A percentile compares a stretch with the other conserved stretches of the same genome.
These are phyloP conservation scores for Trematomus bernacchii DNA, from an alignment of 2,797 vertebrate genomes.

Conservation along the genomic window DNA sequence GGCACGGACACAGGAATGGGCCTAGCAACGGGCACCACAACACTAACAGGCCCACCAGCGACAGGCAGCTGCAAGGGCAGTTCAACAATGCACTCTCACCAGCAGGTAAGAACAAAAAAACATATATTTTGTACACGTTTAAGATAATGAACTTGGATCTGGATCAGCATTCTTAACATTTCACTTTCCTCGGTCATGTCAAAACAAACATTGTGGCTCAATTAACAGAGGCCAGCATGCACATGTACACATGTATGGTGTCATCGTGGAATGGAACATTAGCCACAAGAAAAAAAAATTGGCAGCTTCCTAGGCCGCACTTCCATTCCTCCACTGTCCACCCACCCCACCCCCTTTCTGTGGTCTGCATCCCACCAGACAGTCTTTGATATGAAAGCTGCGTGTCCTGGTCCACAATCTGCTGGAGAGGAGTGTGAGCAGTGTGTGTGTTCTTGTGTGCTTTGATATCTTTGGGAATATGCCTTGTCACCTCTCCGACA, in stretches of 20 bases:
- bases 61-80: constrained; percentile 67
- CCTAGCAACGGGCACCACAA: constrained; percentile 48
- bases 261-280: constrained; percentile 66
- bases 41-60: constrained; percentile 58
- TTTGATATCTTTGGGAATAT: constrained; percentile 46
- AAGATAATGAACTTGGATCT: constrained; percentile 1
- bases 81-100: constrained; percentile 79
- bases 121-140: neutral
- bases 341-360: constrained; percentile 13
- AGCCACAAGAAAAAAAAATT: constrained; percentile 47
- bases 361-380: constrained; percentile 52
- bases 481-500: constrained; percentile 53
- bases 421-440: neutral
- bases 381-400: constrained; percentile 55
- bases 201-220: constrained; percentile 60
- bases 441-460: constrained; percentile 26
- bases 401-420: constrained; percentile 19
- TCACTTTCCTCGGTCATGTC: constrained; percentile 26
- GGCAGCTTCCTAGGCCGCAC: constrained; percentile 52
- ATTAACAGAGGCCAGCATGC: constrained; percentile 15
- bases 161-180: constrained; percentile 31
- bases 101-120: constrained; percentile 82
- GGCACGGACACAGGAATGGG: constrained; percentile 66
- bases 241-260: constrained; percentile 54
- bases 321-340: constrained; percentile 47